Percentiles rank a stretch among this genome's conserved stretches.
Conservation (phyloP, 2,888 invertebrate genomes). For the Eupithecia pulchellata region DNA sequence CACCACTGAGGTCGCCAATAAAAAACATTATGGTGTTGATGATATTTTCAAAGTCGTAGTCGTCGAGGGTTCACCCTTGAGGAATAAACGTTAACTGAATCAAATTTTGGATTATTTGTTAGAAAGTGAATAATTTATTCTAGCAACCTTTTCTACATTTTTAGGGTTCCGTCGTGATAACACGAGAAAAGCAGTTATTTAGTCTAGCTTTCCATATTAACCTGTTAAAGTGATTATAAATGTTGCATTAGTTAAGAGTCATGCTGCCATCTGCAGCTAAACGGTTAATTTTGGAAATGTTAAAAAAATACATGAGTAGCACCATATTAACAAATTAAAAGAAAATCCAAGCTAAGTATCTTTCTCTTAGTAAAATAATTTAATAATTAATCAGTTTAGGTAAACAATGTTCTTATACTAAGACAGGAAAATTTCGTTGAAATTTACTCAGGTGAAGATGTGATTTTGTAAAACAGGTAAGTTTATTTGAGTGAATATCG, state of each 20-base stretch:
- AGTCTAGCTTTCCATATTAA: too few relatives aligned
- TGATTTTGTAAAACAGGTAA: not conserved
- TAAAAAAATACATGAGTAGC: too few relatives aligned
- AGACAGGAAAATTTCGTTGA: not conserved
- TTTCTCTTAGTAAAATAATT: not conserved
- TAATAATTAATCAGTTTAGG: not conserved
- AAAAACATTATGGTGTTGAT: too few relatives aligned
- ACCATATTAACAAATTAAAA: not conserved
- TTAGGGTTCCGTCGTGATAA: not conserved
- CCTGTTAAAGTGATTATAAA: too few relatives aligned
- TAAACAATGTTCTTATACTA: not conserved
- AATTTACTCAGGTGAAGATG: not conserved
- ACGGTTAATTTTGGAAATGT: too few relatives aligned
- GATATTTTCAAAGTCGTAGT: not conserved
- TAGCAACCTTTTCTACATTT: not conserved
- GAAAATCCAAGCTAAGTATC: not conserved
- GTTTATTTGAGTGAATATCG: not conserved
- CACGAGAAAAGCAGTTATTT: too few relatives aligned
- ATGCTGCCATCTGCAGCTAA: too few relatives aligned
- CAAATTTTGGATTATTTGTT: not conserved
- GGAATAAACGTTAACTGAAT: not conserved
- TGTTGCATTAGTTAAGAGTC: too few relatives aligned
- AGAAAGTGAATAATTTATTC: not conserved
- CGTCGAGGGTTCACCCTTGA: too few relatives aligned
- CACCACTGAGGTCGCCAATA: too few relatives aligned